Conservation (phyloP, 1,140 invertebrate genomes). For the Calephelis nemesis region DNA sequence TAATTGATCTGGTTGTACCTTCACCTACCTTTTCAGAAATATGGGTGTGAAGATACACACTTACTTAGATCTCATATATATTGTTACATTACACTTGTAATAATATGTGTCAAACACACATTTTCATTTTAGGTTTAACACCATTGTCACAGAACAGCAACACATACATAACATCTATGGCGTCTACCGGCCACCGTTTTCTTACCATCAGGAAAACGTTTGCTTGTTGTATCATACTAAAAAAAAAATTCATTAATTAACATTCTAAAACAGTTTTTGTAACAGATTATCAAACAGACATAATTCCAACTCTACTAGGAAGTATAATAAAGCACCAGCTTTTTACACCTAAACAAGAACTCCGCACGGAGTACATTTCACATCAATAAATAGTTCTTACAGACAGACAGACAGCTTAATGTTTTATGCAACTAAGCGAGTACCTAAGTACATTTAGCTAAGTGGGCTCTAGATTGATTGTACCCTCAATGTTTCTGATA, state of each 20-base stretch:
- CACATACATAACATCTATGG: no score
- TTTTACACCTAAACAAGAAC: constrained; percentile 18
- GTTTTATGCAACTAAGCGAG: constrained; percentile 24
- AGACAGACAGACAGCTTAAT: constrained; percentile 14
- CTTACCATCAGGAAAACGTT: no score
- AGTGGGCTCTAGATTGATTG: constrained; percentile 22
- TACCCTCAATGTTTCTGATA: constrained; percentile 2
- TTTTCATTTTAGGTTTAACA: no score
- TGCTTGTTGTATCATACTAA: no score
- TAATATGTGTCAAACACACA: no score
- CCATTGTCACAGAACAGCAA: no score
- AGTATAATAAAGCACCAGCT: constrained; percentile 21
- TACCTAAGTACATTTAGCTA: constrained; percentile 23
- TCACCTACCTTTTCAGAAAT: no score
- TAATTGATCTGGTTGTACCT: no score
- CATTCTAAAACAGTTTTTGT: neutral
- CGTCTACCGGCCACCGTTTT: no score
- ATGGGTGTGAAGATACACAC: no score
- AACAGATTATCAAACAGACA: constrained; percentile 20
- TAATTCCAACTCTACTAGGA: constrained; percentile 18
- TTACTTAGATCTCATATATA: no score
- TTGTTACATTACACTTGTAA: no score
- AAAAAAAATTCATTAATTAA: neutral
- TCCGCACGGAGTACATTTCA: constrained; percentile 11
- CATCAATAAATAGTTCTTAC: constrained; percentile 20